Percentiles rank a stretch among this genome's conserved stretches.
phyloP scores from a whole-genome alignment of 2,888 invertebrate species.

The Dugesia japonica region DNA sequence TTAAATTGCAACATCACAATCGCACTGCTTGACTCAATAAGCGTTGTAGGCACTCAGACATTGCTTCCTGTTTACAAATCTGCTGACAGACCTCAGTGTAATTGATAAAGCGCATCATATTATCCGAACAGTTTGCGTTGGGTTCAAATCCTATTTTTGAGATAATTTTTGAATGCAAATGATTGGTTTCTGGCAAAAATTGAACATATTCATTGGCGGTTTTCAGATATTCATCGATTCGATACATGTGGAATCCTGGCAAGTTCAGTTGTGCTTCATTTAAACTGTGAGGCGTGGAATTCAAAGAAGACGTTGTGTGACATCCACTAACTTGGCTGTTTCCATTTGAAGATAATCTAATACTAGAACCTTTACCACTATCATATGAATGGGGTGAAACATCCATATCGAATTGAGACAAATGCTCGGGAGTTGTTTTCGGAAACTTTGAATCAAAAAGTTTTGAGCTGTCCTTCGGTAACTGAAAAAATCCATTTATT shows the following conservation, averaged over 20 bases:
- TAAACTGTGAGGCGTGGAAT: slow-evolving; percentile 16
- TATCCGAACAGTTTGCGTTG: not conserved
- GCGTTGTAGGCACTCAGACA: slow-evolving; percentile 1
- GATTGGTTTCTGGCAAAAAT: not conserved
- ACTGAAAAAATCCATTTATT: not conserved
- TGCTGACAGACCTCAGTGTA: not conserved
- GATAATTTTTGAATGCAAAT: not conserved
- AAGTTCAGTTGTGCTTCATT: slow-evolving; percentile 10
- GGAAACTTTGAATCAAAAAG: not conserved
- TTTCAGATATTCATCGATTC: slow-evolving; percentile 14
- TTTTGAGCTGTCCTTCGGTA: slow-evolving; percentile 2
- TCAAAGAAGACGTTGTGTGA: not conserved
- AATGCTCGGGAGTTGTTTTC: not conserved
- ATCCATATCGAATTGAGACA: slow-evolving; percentile 5
- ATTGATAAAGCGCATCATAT: slow-evolving; percentile 7
- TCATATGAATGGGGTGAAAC: not conserved
- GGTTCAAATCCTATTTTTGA: not conserved
- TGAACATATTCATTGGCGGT: not conserved
- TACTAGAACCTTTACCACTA: not conserved
- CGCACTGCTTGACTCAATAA: slow-evolving; percentile 6
- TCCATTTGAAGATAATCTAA: not conserved
- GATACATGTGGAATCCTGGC: slow-evolving; percentile 10
- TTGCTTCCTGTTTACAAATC: not conserved
- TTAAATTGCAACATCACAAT: not conserved
- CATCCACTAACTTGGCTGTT: not conserved